Evolutionary conservation across 2,888 invertebrate species (phyloP), one percentile per base, ranked within the genome.

Genomic region (Cerastoderma edule): DNA sequence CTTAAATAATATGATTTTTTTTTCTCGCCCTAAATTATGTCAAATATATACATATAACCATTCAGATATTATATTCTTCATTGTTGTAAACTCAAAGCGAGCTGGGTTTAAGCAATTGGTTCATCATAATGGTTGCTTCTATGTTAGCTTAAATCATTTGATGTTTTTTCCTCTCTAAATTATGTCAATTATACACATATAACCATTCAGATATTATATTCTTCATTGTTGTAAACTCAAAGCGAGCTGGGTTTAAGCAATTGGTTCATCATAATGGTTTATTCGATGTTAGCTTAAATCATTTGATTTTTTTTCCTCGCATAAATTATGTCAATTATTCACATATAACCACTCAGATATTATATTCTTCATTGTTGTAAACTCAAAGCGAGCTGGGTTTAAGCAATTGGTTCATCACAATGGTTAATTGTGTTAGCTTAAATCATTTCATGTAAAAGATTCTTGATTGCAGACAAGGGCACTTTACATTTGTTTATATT

Each of bases 341-440:
- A 48, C 28, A 22, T 19, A 30, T 35, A 8, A 28, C 44, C n/a
- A 56, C 35, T 73, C 70, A 67, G 71, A 44, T 13, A 67, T 32
- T 28, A 46, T 44, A 53, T 28, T 71, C 75, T 35, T 72, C 72
- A 66, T 2, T 33, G 66, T 66, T 57, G 22, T 44, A 13, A 67
- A 69, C 69, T 77, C 68, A 44, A 72, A 53, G 70, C 72, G 69
- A 74, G 74, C 74, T 74, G 57, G 69, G 74, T 56, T 74, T 53
- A 57, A 48, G 19, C n/a, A n/a, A n/a, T n/a, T n/a, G n/a, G n/a
- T 35, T 50, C 60, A 70, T 60, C 69, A 70, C n/a, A 4, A 46
- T 65, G 46, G 48, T 46, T 19, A 1, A 22, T 13, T 13, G 24
- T 3, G n/a, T n/a, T n/a, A n/a, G n/a, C n/a, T n/a, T n/a, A n/a